Conservation (phyloP, 2,113 vertebrate genomes). For the Melanerpes formicivorus region DNA sequence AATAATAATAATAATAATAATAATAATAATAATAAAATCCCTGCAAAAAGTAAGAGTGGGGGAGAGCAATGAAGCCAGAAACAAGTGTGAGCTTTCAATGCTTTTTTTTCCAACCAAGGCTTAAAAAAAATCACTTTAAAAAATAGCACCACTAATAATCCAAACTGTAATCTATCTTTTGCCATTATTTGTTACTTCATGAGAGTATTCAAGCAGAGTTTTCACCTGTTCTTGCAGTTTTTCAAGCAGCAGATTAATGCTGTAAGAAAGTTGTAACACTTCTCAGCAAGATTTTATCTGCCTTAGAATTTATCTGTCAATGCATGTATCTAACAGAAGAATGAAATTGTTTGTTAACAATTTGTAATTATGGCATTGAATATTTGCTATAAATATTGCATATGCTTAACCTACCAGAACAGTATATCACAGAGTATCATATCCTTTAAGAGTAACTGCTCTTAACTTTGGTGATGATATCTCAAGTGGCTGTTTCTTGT, state of each 20-base stretch:
- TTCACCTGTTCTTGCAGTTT: neutral
- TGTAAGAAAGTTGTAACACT: neutral
- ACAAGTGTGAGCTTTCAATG: neutral
- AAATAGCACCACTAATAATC: neutral
- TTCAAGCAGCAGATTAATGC: neutral
- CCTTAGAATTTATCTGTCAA: neutral
- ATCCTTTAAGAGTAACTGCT: neutral
- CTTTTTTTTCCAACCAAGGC: neutral
- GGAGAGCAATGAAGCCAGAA: neutral
- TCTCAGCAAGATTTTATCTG: neutral
- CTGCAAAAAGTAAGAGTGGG: neutral
- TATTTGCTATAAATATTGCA: neutral
- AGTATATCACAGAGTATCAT: neutral
- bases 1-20: no score
- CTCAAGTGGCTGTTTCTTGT: neutral
- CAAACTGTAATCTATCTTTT: neutral
- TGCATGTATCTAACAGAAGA: neutral
- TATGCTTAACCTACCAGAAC: neutral
- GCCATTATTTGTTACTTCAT: neutral
- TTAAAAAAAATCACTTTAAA: neutral
- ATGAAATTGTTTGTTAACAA: neutral
- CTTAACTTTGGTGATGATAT: neutral
- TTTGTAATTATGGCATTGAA: neutral
- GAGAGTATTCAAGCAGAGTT: neutral
- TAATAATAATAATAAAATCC: neutral